These are phyloP conservation scores for Aethes cnicana DNA, from an alignment of 2,888 invertebrate species.

Conservation along the genomic window DNA sequence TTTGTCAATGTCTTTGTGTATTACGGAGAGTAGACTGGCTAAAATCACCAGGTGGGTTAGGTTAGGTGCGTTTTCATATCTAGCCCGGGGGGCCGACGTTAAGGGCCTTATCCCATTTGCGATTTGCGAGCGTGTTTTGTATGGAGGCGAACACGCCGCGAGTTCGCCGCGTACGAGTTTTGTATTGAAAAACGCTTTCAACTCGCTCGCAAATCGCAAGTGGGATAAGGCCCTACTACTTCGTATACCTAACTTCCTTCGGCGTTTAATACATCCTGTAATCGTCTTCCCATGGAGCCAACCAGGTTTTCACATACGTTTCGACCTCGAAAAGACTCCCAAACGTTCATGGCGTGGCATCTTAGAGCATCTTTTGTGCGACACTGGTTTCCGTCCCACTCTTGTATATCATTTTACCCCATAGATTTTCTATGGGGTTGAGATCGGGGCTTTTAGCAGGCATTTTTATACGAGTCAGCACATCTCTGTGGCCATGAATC, in stretches of 20 bases:
- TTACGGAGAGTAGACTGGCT: no score
- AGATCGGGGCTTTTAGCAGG: conserved; percentile 2
- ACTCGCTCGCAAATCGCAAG: no score
- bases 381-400: neutral
- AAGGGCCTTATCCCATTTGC: no score
- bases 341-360: neutral
- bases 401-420: conserved; percentile 4
- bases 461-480: neutral
- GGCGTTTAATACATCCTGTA: neutral
- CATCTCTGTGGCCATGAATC: neutral
- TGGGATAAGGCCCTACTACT: no score
- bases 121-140: no score
- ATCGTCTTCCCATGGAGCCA: neutral
- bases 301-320: neutral
- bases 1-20: no score
- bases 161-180: no score
- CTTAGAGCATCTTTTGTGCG: neutral
- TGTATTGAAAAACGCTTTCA: no score
- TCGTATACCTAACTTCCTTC: conserved; percentile 8
- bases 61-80: no score
- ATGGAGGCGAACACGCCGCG: no score
- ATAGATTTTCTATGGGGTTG: conserved; percentile 5
- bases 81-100: no score
- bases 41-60: no score
- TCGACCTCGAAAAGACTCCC: neutral